phyloP scores from a whole-genome alignment of 2,113 vertebrate species.

The Camelus bactrianus region DNA sequence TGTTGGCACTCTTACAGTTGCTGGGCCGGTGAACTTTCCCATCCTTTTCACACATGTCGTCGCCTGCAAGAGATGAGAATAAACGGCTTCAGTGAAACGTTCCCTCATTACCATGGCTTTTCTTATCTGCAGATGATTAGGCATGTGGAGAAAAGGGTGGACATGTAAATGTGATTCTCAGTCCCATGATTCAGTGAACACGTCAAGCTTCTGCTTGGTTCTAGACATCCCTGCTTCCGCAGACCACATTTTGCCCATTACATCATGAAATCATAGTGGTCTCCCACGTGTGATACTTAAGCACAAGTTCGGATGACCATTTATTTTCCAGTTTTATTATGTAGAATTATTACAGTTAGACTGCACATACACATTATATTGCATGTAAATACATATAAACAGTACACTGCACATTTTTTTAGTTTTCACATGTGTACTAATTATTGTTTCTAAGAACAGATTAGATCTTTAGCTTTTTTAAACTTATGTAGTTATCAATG shows the following conservation, averaged over 20 bases:
- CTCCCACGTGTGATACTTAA: not conserved
- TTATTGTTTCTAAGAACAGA: too few species aligned
- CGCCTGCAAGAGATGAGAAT: not conserved
- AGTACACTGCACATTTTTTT: too few species aligned
- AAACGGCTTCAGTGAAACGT: not conserved
- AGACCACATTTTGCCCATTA: fast-evolving
- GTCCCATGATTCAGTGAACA: not conserved
- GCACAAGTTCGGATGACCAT: not conserved
- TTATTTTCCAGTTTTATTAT: too few species aligned
- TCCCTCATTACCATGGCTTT: not conserved
- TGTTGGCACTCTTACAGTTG: not conserved
- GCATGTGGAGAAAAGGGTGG: not conserved
- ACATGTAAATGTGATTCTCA: not conserved
- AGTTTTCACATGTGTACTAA: too few species aligned
- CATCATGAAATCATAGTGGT: not conserved
- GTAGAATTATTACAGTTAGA: too few species aligned
- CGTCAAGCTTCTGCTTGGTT: not conserved
- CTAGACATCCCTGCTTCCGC: not conserved
- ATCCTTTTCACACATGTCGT: not conserved
- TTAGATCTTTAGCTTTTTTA: too few species aligned
- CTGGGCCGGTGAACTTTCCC: not conserved
- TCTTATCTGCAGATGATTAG: slow-evolving; percentile 30
- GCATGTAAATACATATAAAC: too few species aligned
- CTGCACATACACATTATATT: too few species aligned
- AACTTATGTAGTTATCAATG: too few species aligned